Conservation (phyloP, 2,113 vertebrate genomes). For the Microcebus griseorufus region DNA sequence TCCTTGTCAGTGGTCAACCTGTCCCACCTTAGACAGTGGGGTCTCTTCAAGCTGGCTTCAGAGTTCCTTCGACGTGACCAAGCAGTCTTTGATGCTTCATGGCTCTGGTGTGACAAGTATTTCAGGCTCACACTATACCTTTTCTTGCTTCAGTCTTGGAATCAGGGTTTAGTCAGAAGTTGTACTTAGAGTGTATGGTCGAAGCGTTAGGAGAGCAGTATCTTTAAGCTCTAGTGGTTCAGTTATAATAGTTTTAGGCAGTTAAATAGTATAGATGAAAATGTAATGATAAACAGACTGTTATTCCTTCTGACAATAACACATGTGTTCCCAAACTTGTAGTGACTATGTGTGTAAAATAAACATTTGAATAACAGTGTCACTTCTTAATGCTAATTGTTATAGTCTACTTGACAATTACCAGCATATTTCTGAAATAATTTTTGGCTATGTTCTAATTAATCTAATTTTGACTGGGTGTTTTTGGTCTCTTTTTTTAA, state of each 20-base stretch:
- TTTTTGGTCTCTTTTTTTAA: background rate
- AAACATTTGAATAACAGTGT: background rate
- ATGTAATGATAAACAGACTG: background rate
- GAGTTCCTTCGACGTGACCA: background rate
- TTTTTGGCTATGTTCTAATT: background rate
- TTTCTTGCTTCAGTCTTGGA: background rate
- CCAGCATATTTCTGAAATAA: background rate
- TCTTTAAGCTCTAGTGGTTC: background rate
- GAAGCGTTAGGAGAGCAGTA: background rate
- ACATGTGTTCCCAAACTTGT: background rate
- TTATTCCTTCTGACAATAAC: background rate
- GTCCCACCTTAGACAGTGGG: background rate
- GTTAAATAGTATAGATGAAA: background rate
- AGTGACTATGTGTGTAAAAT: background rate
- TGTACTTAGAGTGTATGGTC: background rate
- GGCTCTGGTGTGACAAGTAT: background rate
- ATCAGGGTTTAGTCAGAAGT: background rate
- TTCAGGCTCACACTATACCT: background rate
- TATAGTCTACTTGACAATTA: background rate
- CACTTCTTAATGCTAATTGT: background rate
- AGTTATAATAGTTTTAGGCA: background rate
- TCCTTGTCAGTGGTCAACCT: fast-evolving
- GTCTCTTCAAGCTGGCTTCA: background rate
- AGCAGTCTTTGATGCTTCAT: background rate
- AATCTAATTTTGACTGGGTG: background rate